phyloP scores from a whole-genome alignment of 53 echinoderm and acorn worm species.

The Henricia sp. region DNA sequence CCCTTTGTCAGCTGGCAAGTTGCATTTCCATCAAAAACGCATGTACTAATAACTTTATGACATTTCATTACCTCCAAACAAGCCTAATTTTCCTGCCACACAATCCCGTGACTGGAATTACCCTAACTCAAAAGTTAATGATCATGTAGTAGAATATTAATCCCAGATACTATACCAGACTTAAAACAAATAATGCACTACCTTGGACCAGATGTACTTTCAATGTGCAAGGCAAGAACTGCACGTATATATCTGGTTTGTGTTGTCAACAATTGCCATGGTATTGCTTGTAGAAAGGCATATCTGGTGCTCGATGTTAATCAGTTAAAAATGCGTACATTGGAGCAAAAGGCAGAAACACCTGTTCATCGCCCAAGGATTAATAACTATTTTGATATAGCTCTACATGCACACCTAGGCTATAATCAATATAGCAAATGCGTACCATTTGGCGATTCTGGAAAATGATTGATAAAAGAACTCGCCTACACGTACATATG shows the following conservation, averaged over 20 bases:
- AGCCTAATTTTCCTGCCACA: constrained; percentile 14
- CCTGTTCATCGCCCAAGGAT: constrained; percentile 56
- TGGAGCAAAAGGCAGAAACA: constrained; percentile 18
- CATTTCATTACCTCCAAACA: too few relatives aligned
- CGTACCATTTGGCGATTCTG: neutral
- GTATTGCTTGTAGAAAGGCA: too few relatives aligned
- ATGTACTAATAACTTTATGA: too few relatives aligned
- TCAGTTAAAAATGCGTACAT: constrained; percentile 39
- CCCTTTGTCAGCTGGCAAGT: too few relatives aligned
- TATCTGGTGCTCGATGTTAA: constrained; percentile 44
- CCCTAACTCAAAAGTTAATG: constrained; percentile 8
- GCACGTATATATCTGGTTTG: neutral
- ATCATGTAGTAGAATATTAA: constrained; percentile 26
- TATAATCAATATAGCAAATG: constrained; percentile 26
- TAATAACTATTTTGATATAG: constrained; percentile 17
- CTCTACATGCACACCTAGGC: neutral
- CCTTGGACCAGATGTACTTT: constrained; percentile 39
- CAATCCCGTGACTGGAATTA: neutral
- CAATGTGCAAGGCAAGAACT: too few relatives aligned
- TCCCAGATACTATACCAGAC: neutral
- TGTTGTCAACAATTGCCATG: constrained; percentile 1
- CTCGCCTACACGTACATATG: too few relatives aligned
- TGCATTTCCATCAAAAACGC: too few relatives aligned
- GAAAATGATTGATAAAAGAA: too few relatives aligned
- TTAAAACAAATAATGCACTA: constrained; percentile 17